A percentile compares a stretch with the other conserved stretches of the same genome.
Conservation (phyloP, 2,113 vertebrate genomes). For the Urocynchramus pylzowi region DNA sequence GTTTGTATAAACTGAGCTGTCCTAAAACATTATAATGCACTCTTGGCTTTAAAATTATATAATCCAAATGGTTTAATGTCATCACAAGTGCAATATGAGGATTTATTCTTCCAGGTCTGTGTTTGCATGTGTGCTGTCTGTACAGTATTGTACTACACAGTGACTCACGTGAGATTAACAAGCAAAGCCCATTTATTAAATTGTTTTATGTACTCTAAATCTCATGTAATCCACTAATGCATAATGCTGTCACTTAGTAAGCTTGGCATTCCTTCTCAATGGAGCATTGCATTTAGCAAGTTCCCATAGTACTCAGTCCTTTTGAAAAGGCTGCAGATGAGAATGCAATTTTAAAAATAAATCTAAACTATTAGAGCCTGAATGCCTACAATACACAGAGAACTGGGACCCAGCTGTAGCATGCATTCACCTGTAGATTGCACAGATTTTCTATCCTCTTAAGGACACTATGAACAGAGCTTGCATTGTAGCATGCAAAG, state of each 20-base stretch:
- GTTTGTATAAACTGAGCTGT: background rate
- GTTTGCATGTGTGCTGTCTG: background rate
- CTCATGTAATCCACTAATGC: slow-evolving; percentile 44
- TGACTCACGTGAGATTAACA: slow-evolving; percentile 20
- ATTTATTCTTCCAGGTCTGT: background rate
- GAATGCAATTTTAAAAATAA: background rate
- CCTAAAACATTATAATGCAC: background rate
- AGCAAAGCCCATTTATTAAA: slow-evolving; percentile 47
- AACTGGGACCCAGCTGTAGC: background rate
- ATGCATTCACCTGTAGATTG: background rate
- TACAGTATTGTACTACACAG: background rate
- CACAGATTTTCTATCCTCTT: background rate
- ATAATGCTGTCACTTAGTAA: slow-evolving; percentile 1
- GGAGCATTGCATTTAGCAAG: background rate
- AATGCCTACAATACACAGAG: background rate
- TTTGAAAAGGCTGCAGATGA: background rate
- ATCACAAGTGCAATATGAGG: background rate
- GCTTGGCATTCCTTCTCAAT: background rate
- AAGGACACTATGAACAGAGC: background rate
- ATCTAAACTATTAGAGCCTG: background rate
- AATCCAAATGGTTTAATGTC: background rate
- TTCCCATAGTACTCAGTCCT: background rate
- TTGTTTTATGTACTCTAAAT: slow-evolving; percentile 40
- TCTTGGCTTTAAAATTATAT: background rate
- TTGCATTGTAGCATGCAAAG: background rate